Evolutionary conservation across 2,888 invertebrate species (phyloP).

Genomic region (Hartigia nigra): DNA sequence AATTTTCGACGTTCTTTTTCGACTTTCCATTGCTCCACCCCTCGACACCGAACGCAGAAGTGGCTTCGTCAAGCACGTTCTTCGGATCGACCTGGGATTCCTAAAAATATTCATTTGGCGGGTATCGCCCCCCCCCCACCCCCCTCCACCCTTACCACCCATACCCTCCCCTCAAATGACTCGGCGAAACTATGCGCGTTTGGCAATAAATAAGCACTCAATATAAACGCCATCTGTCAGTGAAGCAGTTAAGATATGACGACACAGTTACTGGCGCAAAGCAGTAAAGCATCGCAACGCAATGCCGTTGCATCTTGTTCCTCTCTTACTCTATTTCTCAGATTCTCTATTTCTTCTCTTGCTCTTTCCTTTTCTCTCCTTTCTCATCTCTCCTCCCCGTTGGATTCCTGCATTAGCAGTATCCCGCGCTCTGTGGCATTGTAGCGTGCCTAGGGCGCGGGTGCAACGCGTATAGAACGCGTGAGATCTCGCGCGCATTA

Average conservation of each 20-base stretch:
- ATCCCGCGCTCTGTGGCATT: not conserved
- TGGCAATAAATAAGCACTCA: constrained; percentile 39
- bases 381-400: constrained; percentile 8
- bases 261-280: constrained; percentile 35
- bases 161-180: not conserved
- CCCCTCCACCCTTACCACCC: too few relatives aligned
- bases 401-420: constrained; percentile 2
- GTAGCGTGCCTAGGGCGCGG: constrained; percentile 10
- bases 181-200: constrained; percentile 19
- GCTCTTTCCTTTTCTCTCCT: not conserved
- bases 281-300: constrained; percentile 25
- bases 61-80: not conserved
- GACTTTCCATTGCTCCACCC: not conserved
- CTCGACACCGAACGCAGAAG: not conserved
- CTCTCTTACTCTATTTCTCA: not conserved
- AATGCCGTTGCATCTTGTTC: constrained; percentile 16
- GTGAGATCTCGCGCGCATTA: constrained; percentile 9
- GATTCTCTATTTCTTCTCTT: not conserved
- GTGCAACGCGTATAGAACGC: constrained; percentile 24
- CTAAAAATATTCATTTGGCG: constrained; percentile 4
- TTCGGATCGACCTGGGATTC: not conserved
- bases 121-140: not conserved
- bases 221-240: constrained; percentile 33
- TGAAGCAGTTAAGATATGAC: constrained; percentile 41
- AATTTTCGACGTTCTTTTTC: not conserved